A percentile compares a stretch with the other conserved stretches of the same genome.
phyloP scores from a whole-genome alignment of 1,140 invertebrate species.

The Scylla paramamosain region DNA sequence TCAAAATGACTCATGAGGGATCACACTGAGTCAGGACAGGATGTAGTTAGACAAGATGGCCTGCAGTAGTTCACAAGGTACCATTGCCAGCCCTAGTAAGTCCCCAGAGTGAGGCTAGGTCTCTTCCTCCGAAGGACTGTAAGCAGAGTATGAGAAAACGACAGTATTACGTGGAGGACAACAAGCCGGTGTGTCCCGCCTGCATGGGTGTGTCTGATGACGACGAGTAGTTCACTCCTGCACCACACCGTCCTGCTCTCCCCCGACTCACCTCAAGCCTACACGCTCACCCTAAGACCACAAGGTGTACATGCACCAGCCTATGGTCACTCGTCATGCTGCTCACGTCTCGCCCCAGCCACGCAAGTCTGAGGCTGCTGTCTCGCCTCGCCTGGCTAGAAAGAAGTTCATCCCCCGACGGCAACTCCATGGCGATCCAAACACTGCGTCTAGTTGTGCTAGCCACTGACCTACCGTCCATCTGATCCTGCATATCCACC shows the following conservation, averaged over 20 bases:
- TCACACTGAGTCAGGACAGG: background rate
- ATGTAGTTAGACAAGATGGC: background rate
- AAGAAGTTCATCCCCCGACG: too few relatives aligned
- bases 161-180: slow-evolving; percentile 97
- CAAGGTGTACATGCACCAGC: background rate
- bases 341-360: background rate
- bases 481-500: background rate
- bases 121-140: slow-evolving; percentile 88
- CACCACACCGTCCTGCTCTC: slow-evolving; percentile 80
- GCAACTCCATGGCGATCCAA: background rate
- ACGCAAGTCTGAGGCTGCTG: background rate
- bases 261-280: background rate
- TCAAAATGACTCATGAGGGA: background rate
- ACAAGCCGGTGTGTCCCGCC: slow-evolving; percentile 92
- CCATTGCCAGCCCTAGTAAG: background rate
- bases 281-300: background rate
- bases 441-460: too few relatives aligned
- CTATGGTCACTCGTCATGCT: background rate
- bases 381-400: too few relatives aligned
- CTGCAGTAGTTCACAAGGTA: background rate
- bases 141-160: slow-evolving; percentile 94
- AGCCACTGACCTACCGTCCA: too few relatives aligned
- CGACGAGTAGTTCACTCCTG: slow-evolving; percentile 81
- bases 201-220: slow-evolving; percentile 88
- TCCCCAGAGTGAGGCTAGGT: background rate